A percentile compares a stretch with the other conserved stretches of the same genome.
Conservation (phyloP, 2,113 vertebrate genomes). For the Uropsilus gracilis region DNA sequence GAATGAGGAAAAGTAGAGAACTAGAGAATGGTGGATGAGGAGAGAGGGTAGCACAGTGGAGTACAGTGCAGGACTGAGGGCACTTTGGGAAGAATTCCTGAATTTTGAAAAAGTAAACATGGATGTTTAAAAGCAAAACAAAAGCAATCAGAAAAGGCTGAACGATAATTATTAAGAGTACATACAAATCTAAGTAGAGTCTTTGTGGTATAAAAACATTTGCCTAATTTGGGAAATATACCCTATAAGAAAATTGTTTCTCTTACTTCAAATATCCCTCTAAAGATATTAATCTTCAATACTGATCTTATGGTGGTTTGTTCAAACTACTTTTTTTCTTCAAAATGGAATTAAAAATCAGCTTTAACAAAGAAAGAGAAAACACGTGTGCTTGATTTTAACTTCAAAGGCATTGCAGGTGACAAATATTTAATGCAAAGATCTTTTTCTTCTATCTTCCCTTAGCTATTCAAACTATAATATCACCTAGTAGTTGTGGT, state of each 20-base stretch:
- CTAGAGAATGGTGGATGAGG: too few species aligned
- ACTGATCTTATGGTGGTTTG: background rate
- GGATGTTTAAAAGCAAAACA: too few species aligned
- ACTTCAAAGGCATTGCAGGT: background rate
- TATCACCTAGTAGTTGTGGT: background rate
- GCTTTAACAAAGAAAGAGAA: background rate
- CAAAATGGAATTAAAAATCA: background rate
- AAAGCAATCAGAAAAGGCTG: background rate
- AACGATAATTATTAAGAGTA: background rate
- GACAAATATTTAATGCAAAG: background rate
- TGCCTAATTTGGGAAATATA: background rate
- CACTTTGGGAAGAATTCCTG: too few species aligned
- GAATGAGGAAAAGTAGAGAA: too few species aligned
- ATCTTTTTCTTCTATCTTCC: background rate
- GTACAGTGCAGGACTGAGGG: too few species aligned
- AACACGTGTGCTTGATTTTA: background rate
- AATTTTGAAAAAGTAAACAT: too few species aligned
- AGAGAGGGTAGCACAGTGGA: too few species aligned
- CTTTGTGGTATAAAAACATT: background rate
- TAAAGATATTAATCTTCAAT: slow-evolving; percentile 18
- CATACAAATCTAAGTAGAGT: background rate
- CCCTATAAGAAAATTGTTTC: background rate
- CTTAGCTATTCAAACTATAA: background rate
- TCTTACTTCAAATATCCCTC: background rate
- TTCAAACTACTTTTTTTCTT: background rate